Base-by-base conservation (phyloP, 2,888 invertebrate genomes). In the Nymphalis polychloros region DNA sequence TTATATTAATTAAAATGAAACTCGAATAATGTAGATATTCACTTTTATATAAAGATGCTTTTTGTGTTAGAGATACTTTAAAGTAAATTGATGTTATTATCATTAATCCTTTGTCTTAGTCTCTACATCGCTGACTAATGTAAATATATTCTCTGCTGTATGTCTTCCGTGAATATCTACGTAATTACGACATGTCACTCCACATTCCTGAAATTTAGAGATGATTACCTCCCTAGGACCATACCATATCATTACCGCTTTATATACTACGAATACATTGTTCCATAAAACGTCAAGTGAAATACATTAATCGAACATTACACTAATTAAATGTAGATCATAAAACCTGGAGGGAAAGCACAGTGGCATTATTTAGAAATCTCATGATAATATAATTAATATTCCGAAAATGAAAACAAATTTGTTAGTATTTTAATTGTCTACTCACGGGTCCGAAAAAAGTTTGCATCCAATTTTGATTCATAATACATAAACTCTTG, bases 401-500 rank as follows among this genome's bases (percentile, higher is more conserved):
- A 10, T 8, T 27, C 0, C 6, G 2, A 20, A 23, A 23, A 20
- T 23, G 20, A 13, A 23, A 23, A 55, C 7, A 8, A 55, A 35
- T 57, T 5, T 41, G 13, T 47, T 16, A 31, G 3, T 35, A 62
- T 49, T 53, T 23, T 23, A 27, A 23, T 16, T 53, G 16, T 55
- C 27, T 55, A 75, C 86, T 85, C 74, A 92, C 92, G 49, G 88
- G 83, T 4, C 92, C 92, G 80, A 92, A 92, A 76, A 92, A 92
- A 8, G 92, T 92, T 71, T 86, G 88, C 88, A 91, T 89, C 92
- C 92, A 92, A 70, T 76, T 86, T 77, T 89, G 90, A 76, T 89
- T 88, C 91, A 90, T 89, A 65, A 88, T 91, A 69, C 85, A 87
- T 68, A 90, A 82, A 79, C 83, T 86, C 79, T 86, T 88, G 77